Base-by-base conservation (phyloP, 2,888 invertebrate species). In the Latheticus oryzae region DNA sequence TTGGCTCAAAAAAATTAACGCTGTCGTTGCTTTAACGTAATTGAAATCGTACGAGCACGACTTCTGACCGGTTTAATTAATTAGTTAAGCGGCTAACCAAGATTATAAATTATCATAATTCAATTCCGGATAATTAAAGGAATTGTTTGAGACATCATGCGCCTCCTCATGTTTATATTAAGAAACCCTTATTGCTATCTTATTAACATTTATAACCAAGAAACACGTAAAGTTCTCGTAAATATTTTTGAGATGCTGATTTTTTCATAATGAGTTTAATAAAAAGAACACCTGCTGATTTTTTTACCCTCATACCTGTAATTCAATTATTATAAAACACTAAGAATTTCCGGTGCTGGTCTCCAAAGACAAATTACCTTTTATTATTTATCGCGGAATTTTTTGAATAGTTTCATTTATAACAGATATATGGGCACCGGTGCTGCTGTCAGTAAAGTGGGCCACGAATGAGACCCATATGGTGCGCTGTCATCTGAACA, bases 301-400 rank as follows among this genome's bases (percentile, higher is more conserved):
- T 28, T 43, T 52, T 43, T 53, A 53, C 53, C 40, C 42, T 11
- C 24, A 40, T 51, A 24, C 30, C 28, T 38, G 42, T 52, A 42
- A 52, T 52, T 43, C 52, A 52, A 52, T 42, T 50, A 50, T 40
- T 50, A 38, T 50, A 50, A 28, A 38, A 37, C 37, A 50, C 38
- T 19, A 28, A 11, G 50, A 38, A 37, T 52, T 40, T 52, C 52
- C 52, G 52, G 52, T 52, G 52, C 30, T 38, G 19, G 24, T 15
- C 19, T 26, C 17, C 37, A 38, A n/a, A 50, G 38, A 38, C 50
- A 50, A 50, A 50, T 50, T 50, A 32, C 50, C 50, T 50, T 50
- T 37, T 38, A 32, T 50, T 50, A 50, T 50, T 50, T 50, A 50
- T 38, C 38, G 50, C 50, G n/a, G 50, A 50, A 50, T 50, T 38